These are phyloP conservation scores for Calidris pygmaea DNA, from an alignment of 2,113 vertebrate species.

Conservation along the genomic window DNA sequence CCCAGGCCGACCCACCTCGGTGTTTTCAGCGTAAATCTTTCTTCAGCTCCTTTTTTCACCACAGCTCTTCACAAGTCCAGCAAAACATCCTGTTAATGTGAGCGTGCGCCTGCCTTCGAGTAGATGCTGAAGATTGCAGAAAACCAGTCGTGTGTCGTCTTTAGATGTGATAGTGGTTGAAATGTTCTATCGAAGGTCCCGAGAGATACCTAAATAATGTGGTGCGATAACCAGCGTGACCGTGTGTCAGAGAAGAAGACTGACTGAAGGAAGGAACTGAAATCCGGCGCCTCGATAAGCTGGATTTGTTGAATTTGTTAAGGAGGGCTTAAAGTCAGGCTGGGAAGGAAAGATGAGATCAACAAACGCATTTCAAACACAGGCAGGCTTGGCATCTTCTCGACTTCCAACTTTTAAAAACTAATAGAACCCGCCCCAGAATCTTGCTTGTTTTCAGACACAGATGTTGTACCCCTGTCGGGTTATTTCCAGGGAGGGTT, in stretches of 20 bases:
- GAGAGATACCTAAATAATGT: neutral
- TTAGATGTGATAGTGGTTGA: neutral
- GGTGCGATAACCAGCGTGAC: neutral
- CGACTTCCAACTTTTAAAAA: neutral
- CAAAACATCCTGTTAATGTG: neutral
- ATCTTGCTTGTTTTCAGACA: neutral
- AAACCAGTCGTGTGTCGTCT: neutral
- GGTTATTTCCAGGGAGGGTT: neutral
- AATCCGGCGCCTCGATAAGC: neutral
- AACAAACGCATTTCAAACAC: neutral
- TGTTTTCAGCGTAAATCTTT: neutral
- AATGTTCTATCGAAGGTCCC: neutral
- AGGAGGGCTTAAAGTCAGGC: neutral
- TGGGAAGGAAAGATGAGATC: neutral
- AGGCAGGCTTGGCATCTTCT: neutral
- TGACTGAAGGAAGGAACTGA: neutral
- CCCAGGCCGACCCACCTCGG: neutral
- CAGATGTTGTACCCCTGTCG: accelerated
- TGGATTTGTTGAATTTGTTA: neutral
- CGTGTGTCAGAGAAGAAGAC: neutral
- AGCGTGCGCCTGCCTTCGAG: neutral
- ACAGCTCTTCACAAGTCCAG: neutral
- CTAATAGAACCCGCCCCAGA: too few species aligned
- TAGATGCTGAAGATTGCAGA: neutral
- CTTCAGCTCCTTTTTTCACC: neutral